A percentile compares a stretch with the other conserved stretches of the same genome.
phyloP scores from a whole-genome alignment of 2,113 vertebrate species.

The Emydura subglobosa region DNA sequence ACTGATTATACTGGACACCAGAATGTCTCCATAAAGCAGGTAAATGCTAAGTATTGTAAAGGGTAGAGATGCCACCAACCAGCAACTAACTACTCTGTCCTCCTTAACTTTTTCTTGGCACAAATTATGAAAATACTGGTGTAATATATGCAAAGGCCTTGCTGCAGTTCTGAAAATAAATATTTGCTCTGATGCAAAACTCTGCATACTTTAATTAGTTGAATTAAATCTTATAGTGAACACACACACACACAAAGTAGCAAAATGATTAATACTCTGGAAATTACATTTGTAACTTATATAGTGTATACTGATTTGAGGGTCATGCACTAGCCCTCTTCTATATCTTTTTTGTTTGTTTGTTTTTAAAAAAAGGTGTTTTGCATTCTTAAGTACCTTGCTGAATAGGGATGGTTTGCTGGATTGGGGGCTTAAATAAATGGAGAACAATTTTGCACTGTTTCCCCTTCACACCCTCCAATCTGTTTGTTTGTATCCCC shows the following conservation, averaged over 20 bases:
- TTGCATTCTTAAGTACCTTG: slow-evolving; percentile 17
- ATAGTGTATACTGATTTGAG: neutral
- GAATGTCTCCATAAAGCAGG: neutral
- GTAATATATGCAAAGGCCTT: neutral
- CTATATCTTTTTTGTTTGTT: neutral
- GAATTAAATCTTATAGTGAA: neutral
- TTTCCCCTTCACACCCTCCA: neutral
- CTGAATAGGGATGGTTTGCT: neutral
- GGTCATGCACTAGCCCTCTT: neutral
- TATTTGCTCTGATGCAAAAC: neutral
- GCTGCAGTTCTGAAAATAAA: neutral
- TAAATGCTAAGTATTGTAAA: neutral
- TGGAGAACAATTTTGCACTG: neutral
- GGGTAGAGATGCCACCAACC: neutral
- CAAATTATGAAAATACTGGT: neutral
- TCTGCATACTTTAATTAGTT: neutral
- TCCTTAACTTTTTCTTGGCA: neutral
- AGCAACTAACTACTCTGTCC: neutral
- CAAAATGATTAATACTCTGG: neutral
- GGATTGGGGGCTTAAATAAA: neutral
- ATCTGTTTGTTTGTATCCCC: neutral
- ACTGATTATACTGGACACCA: neutral
- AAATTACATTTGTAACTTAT: neutral
- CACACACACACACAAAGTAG: neutral
- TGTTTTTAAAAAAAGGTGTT: neutral